phyloP scores from a whole-genome alignment of 2,888 invertebrate species.

The Metacarcinus magister region DNA sequence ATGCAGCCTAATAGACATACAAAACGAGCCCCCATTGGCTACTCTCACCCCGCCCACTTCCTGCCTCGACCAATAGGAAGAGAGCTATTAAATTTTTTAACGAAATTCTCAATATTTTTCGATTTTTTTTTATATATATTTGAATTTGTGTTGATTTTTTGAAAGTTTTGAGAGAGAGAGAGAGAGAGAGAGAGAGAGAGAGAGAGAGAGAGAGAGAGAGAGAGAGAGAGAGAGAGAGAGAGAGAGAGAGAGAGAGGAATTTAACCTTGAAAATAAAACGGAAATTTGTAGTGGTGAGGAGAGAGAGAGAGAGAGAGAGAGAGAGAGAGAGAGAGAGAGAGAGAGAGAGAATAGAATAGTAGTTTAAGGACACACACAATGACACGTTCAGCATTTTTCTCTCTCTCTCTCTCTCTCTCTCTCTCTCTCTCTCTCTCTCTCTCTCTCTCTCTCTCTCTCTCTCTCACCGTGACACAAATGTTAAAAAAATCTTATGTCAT shows the following conservation, averaged over 20 bases:
- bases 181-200: conserved; percentile 22
- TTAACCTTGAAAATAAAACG: too few relatives aligned
- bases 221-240: background rate
- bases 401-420: too few relatives aligned
- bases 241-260: background rate
- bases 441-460: too few relatives aligned
- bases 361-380: too few relatives aligned
- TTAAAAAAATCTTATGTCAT: too few relatives aligned
- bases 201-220: background rate
- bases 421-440: too few relatives aligned
- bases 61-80: background rate
- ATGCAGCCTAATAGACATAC: background rate
- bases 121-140: background rate
- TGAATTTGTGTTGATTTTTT: background rate
- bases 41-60: background rate
- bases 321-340: too few relatives aligned
- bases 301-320: too few relatives aligned
- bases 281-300: too few relatives aligned
- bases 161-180: background rate
- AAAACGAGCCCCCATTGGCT: background rate
- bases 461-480: too few relatives aligned
- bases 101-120: background rate
- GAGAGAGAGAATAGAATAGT: too few relatives aligned
- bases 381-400: too few relatives aligned
- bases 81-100: background rate